Base-by-base conservation (phyloP, 64 coral and sea anemone species). In the Porites australiensis region DNA sequence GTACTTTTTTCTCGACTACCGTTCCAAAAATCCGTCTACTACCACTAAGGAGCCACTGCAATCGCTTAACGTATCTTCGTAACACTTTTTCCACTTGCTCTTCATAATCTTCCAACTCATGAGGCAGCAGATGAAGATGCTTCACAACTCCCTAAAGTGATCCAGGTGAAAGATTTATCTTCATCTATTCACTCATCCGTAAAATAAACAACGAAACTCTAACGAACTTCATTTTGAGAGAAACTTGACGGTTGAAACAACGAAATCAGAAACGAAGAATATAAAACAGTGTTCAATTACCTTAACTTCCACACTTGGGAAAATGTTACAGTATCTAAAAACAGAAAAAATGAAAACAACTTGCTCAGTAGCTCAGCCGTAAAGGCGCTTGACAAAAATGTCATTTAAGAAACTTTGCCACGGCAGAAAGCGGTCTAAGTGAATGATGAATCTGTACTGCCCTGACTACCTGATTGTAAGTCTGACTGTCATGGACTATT, bases 31-130 rank as follows among this genome's bases (percentile, higher is more conserved):
- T 91, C 5, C 94, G 82, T 92, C 94, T 91, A 19, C 98, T 99
- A 27, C 98, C 98, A 64, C 98, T 96, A 88, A 99, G 87, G 13
- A 99, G 77, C 98, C 98, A 99, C 61, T 99, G 98, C 21, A 99
- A 72, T 53, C 98, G 82, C 79, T 96, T 99, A 1, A 99, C 94
- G 75, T 99, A 99, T 91, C 98, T 86, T 74, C 91, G 91, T 79
- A 99, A 92, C 8, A 99, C 98, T 16, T 92, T 96, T 85, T 99
- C 94, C 47, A 99, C 92, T 61, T 96, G 94, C 54, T 99, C 94
- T 63, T 99, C 98, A 27, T 99, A 99, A 51, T 99, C 98, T 54
- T 91, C 84, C 10, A 99, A 65, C 60, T 99, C 98, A 21, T 96
- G 94, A 15, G 94, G 88, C 44, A 96, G 74, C 0, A 99, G 89